Evolutionary conservation across 2,113 vertebrate species (phyloP).

Genomic region (Phocoena phocoena): DNA sequence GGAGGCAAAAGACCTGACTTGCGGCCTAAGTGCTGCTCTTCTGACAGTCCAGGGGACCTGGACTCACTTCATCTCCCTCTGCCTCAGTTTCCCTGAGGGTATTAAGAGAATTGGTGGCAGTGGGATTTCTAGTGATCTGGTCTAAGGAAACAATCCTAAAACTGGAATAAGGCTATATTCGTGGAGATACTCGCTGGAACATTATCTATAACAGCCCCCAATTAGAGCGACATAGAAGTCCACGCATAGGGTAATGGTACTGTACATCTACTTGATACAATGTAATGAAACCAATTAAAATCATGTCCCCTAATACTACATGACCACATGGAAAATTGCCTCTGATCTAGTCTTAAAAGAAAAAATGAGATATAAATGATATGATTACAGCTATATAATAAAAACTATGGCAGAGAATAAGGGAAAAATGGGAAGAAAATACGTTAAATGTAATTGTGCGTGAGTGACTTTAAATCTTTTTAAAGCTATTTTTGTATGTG

Average conservation of each 20-base stretch:
- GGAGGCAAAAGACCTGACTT: neutral
- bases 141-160: conserved; percentile 44
- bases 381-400: conserved; percentile 70
- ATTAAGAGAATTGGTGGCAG: neutral
- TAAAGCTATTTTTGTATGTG: conserved; percentile 57
- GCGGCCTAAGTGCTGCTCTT: neutral
- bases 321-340: conserved; percentile 72
- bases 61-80: neutral
- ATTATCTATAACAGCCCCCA: conserved; percentile 57
- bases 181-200: conserved; percentile 48
- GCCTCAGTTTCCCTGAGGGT: conserved; percentile 10
- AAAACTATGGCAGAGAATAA: conserved; percentile 62
- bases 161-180: neutral
- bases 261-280: conserved; percentile 64
- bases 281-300: conserved; percentile 70
- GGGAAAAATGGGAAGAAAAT: conserved; percentile 60
- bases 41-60: accelerated
- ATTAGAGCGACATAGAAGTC: conserved; percentile 60
- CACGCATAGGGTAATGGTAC: conserved; percentile 57
- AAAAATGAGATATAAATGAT: conserved; percentile 76
- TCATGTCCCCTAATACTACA: conserved; percentile 65
- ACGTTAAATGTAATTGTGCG: conserved; percentile 62
- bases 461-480: conserved; percentile 73
- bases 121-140: neutral
- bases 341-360: conserved; percentile 73